Base-by-base conservation (phyloP, 2,888 invertebrate genomes). In the Lithophane semibrunnea region DNA sequence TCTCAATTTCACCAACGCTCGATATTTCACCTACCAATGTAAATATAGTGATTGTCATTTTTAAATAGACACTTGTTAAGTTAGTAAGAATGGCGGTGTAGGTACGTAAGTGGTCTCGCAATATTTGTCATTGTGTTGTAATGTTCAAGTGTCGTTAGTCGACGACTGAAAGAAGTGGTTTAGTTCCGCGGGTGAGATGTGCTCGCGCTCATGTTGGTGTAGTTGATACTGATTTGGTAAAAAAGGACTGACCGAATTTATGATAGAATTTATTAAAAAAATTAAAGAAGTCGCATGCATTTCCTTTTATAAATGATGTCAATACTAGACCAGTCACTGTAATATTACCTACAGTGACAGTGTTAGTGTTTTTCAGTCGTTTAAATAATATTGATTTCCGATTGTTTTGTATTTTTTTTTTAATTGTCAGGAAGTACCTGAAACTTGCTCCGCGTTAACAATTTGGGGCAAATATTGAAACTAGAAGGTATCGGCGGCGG, bases 121-220 rank as follows among this genome's bases (percentile, higher is more conserved):
- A 93, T 92, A 92, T 94, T 94, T 93, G 94, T 92, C 92, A 90
- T 92, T 92, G 91, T 91, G 90, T 91, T 91, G 92, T 92, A 92
- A 93, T 88, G 88, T 91, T 89, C 88, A 91, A 90, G 89, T 86
- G 90, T 91, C 90, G 90, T 90, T 90, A 90, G 84, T 86, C 79
- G 89, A 88, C 89, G 90, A 87, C 88, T 85, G 92, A 94, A 94
- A 94, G 93, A 94, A 92, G 86, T 92, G 91, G 91, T 93, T 95
- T 94, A 93, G 94, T 94, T 94, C 92, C 93, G 91, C 91, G 86
- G 73, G 72, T 42, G n/a, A 54, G 63, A 7, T 24, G 79, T 42
- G 71, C 75, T 93, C 92, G 79, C 90, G 86, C 88, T 93, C 67
- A 87, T 80, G 93, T 83, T 54, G 44, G 3, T 68, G 80, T 12